Base-by-base conservation (phyloP, 2,888 invertebrate genomes). In the Xanthia icteritia region DNA sequence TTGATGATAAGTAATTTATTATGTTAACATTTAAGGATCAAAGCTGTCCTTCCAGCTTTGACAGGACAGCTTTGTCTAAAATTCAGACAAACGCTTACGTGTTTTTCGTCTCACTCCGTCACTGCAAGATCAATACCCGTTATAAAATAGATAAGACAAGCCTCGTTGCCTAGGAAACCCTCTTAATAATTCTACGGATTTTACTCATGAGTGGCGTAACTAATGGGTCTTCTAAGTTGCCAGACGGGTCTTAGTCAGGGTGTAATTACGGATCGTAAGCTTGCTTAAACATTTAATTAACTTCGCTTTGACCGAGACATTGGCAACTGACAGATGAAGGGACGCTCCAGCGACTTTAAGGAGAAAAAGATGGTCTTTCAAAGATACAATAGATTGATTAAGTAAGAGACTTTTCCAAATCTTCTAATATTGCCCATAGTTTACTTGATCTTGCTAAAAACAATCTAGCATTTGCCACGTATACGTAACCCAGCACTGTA, bases 141-240 rank as follows among this genome's bases (percentile, higher is more conserved):
- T 63, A n/a, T 54, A 78, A 70, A 83, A 73, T 67, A 64, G 13
- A 64, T 39, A 39, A 54, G 56, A 63, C 20, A 51, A 27, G 23
- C 15, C 31, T 39, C n/a, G 51, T 48, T 71, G 39, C 36, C 60
- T 60, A 58, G 63, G 20, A 48, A 60, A 67, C 58, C 66, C 39
- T 81, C 63, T 73, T 17, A 82, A 71, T 81, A 76, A 74, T 79
- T 74, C 63, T 20, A 60, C 8, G 51, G 0, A 27, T 73, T 73
- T 73, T 54, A 45, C 51, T 63, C 73, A 58, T 58, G 54, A 73
- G 39, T 63, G 39, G 42, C 23, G 15, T 27, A 31, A 1, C 31
- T 31, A 51, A 79, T 58, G 51, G 64, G 9, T 23, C 51, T 64
- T 73, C 79, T 78, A 72, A 73, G 58, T 64, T 48, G 39, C 73